Evolutionary conservation across 2,113 vertebrate genomes (phyloP).

Genomic region (Ceyx melanurus): DNA sequence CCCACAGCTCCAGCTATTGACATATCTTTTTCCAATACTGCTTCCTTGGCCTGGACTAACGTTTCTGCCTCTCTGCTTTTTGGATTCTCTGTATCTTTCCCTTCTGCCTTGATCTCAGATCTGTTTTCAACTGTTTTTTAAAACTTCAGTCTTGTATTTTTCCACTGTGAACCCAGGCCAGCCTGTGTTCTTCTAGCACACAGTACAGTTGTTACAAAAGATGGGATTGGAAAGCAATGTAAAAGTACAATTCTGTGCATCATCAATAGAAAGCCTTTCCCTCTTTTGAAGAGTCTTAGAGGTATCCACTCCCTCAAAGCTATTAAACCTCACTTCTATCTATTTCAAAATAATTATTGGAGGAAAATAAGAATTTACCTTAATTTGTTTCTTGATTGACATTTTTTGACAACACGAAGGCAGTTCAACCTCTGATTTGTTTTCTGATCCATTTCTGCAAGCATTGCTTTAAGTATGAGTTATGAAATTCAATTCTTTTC

Average conservation of each 20-base stretch:
- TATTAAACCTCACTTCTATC: neutral
- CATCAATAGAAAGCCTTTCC: neutral
- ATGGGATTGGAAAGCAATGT: neutral
- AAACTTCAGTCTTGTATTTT: conserved; percentile 6
- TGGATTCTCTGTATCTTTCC: neutral
- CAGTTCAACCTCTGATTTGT: neutral
- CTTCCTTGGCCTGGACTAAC: neutral
- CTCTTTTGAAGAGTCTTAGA: neutral
- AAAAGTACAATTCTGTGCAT: neutral
- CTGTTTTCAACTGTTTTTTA: neutral
- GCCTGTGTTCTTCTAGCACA: neutral
- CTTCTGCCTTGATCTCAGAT: neutral
- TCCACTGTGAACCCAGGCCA: neutral
- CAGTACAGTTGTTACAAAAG: neutral
- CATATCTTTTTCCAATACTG: neutral
- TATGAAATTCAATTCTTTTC: neutral
- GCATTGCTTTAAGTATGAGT: neutral
- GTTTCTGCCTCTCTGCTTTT: neutral
- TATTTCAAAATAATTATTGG: neutral
- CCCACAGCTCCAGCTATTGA: neutral
- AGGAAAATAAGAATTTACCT: neutral
- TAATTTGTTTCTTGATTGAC: neutral
- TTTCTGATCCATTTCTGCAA: neutral
- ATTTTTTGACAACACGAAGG: neutral
- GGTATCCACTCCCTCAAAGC: neutral